Conservation (phyloP, 2,797 vertebrate species). For the Apodemus agrarius region DNA sequence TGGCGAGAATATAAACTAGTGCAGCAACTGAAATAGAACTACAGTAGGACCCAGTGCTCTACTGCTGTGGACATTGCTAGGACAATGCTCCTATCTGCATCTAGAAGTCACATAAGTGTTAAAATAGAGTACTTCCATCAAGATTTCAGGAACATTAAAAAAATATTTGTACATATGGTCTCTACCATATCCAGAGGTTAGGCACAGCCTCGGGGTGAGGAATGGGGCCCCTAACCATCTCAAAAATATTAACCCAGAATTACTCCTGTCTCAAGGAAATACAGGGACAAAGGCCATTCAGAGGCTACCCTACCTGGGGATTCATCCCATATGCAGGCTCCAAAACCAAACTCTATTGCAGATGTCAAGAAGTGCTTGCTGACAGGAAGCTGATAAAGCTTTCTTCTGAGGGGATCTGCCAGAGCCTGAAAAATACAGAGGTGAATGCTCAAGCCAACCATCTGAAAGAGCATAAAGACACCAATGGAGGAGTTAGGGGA, state of each 20-base stretch:
- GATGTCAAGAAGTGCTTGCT: too few relatives aligned
- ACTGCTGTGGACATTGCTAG: too few relatives aligned
- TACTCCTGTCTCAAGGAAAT: too few relatives aligned
- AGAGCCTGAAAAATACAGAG: too few relatives aligned
- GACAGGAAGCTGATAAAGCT: too few relatives aligned
- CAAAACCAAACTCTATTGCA: too few relatives aligned
- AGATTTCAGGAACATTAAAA: not conserved
- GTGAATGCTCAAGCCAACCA: too few relatives aligned
- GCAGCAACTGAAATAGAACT: not conserved
- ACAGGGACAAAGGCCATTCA: not conserved
- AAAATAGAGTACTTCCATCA: conserved; percentile 25
- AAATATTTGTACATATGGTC: not conserved
- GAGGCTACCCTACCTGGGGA: not conserved
- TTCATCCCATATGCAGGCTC: too few relatives aligned
- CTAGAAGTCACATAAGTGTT: not conserved
- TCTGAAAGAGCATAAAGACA: too few relatives aligned
- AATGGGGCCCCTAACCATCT: not conserved
- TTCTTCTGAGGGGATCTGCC: too few relatives aligned
- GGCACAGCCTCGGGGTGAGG: not conserved
- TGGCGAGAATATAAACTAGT: not conserved
- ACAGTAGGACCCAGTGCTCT: not conserved
- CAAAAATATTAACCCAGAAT: not conserved
- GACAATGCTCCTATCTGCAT: not conserved
- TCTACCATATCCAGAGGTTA: not conserved
- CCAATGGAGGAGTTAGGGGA: too few relatives aligned